A percentile compares a stretch with the other conserved stretches of the same genome.
These are phyloP conservation scores for Monomorium pharaonis DNA, from an alignment of 1,140 invertebrate species.

Conservation along the genomic window DNA sequence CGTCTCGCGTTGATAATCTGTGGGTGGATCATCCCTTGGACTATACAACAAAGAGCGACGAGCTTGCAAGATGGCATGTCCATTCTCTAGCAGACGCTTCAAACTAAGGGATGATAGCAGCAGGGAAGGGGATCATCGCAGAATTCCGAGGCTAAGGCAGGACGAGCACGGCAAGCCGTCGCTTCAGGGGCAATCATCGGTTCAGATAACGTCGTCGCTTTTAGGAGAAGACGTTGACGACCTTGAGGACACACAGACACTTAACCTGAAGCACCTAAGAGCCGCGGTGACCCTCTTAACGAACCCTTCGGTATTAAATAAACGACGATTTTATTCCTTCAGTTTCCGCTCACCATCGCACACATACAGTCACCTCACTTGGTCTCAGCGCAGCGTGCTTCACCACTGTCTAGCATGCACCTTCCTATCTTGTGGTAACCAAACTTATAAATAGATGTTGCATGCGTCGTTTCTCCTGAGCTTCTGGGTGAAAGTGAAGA, in stretches of 20 bases:
- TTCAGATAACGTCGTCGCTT: constrained; percentile 83
- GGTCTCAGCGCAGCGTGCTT: neutral
- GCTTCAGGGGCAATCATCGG: constrained; percentile 82
- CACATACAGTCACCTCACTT: neutral
- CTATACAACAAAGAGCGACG: constrained; percentile 16
- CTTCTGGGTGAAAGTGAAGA: neutral
- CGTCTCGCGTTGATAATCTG: neutral
- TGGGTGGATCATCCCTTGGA: neutral
- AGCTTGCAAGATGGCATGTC: constrained; percentile 80
- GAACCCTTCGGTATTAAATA: constrained; percentile 85
- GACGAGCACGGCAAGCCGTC: constrained; percentile 77
- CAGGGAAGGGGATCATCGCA: constrained; percentile 60
- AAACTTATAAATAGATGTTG: neutral
- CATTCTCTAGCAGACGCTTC: constrained; percentile 79
- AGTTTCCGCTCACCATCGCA: neutral
- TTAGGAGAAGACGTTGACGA: constrained; percentile 84
- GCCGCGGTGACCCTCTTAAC: constrained; percentile 86
- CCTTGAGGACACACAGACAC: constrained; percentile 85
- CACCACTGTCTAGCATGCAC: neutral
- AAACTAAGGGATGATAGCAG: constrained; percentile 56
- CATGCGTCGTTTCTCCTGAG: neutral
- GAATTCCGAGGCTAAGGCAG: constrained; percentile 46
- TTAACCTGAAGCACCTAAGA: constrained; percentile 87
- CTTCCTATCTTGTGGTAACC: neutral
- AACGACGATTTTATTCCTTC: constrained; percentile 7